Conservation (phyloP, 2,888 invertebrate species). For the Meteorus colon region DNA sequence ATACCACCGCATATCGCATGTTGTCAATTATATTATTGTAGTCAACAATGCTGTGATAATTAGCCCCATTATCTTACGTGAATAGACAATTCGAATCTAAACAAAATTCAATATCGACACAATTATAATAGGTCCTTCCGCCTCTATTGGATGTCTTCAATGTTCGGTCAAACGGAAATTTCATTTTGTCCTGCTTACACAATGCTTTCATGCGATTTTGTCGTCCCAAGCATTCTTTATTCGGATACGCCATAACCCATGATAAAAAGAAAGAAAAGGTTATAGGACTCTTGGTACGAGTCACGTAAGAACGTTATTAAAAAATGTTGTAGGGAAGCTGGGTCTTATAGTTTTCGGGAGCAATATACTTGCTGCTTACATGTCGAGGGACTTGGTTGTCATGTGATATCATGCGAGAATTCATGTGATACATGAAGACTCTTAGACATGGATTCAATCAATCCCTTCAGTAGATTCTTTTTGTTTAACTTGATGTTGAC, state of each 20-base stretch:
- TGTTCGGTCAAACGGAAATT: conserved; percentile 42
- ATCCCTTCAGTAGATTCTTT: background rate
- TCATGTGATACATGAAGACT: conserved; percentile 3
- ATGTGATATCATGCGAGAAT: conserved; percentile 15
- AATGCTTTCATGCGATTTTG: conserved; percentile 39
- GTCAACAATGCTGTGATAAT: conserved; percentile 32
- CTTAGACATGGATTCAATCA: conserved; percentile 6
- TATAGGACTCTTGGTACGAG: conserved; percentile 44
- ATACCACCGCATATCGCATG: conserved; percentile 33
- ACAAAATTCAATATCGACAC: conserved; percentile 16
- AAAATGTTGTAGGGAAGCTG: conserved; percentile 56
- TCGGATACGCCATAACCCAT: conserved; percentile 22
- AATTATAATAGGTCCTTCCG: conserved; percentile 2
- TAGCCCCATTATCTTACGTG: conserved; percentile 27
- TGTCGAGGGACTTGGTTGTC: conserved; percentile 37
- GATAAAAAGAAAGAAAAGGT: conserved; percentile 28
- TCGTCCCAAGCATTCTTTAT: conserved; percentile 37
- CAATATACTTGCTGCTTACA: conserved; percentile 62
- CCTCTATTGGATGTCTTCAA: conserved; percentile 16
- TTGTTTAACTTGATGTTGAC: background rate
- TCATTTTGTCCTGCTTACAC: conserved; percentile 47
- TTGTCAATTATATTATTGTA: conserved; percentile 32
- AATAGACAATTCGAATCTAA: conserved; percentile 17
- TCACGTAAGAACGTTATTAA: conserved; percentile 67
- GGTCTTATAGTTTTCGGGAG: conserved; percentile 62